Conservation (phyloP, 2,113 vertebrate genomes). For the Eolophus roseicapilla region DNA sequence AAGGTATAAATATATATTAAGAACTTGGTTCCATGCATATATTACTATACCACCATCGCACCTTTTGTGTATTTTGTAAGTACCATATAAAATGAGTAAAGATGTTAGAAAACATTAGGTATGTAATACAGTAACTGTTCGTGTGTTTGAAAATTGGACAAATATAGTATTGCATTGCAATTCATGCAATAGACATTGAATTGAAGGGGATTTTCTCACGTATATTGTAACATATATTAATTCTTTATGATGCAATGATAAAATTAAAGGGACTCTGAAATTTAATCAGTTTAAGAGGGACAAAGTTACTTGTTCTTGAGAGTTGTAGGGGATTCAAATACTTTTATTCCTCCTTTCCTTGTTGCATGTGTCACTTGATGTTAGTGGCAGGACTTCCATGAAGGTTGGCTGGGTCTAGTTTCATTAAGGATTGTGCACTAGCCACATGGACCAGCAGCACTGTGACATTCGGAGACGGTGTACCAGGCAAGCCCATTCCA, state of each 20-base stretch:
- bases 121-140: background rate
- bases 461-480: background rate
- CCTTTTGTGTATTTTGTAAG: background rate
- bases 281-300: background rate
- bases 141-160: background rate
- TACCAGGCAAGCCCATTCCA: background rate
- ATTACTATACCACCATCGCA: background rate
- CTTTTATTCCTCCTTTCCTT: background rate
- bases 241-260: background rate
- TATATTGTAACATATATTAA: background rate
- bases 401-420: background rate
- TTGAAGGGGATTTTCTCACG: background rate
- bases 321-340: background rate
- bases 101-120: background rate
- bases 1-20: background rate
- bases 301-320: background rate
- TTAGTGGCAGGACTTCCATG: background rate
- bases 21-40: background rate
- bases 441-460: background rate
- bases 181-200: background rate
- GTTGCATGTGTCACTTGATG: background rate
- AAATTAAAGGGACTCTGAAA: background rate
- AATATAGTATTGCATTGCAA: background rate
- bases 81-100: background rate
- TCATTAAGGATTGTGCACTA: background rate